Percentiles rank a stretch among this genome's conserved stretches.
Evolutionary conservation across 2,797 vertebrate genomes (phyloP).

Genomic region (Enteromius radiatus): DNA sequence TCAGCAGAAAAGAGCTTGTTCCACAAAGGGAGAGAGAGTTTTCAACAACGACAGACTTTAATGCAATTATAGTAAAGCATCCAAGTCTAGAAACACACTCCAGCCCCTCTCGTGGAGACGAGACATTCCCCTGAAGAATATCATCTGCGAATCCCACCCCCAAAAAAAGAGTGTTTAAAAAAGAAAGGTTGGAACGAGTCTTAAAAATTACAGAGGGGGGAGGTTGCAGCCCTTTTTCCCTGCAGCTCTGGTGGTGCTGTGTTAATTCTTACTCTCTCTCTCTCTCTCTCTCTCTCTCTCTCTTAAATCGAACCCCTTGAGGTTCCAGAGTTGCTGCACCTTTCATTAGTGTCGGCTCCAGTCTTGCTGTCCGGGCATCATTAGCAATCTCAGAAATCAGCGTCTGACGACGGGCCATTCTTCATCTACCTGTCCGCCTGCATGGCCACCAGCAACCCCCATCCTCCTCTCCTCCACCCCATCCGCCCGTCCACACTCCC

Average conservation of each 20-base stretch:
- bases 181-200: slow-evolving; percentile 56
- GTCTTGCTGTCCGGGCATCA: slow-evolving; percentile 71
- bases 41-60: slow-evolving; percentile 57
- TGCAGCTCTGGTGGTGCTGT: slow-evolving; percentile 48
- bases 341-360: slow-evolving; percentile 74
- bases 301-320: slow-evolving; percentile 74
- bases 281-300: slow-evolving; percentile 55
- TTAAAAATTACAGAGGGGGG: slow-evolving; percentile 55
- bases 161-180: slow-evolving; percentile 50
- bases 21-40: slow-evolving; percentile 50
- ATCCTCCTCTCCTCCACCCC: slow-evolving; percentile 36
- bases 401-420: slow-evolving; percentile 71
- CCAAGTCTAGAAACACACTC: slow-evolving; percentile 55
- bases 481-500: slow-evolving; percentile 36
- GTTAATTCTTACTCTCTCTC: slow-evolving; percentile 53
- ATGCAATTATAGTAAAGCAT: slow-evolving; percentile 58
- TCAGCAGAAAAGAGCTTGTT: slow-evolving; percentile 45
- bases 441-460: slow-evolving; percentile 61
- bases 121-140: slow-evolving; percentile 55
- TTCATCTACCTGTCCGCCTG: slow-evolving; percentile 73
- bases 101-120: slow-evolving; percentile 15
- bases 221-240: slow-evolving; percentile 60
- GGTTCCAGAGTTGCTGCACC: slow-evolving; percentile 72
- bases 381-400: slow-evolving; percentile 75
- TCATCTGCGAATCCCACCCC: slow-evolving; percentile 52